phyloP scores from a whole-genome alignment of 64 coral and sea anemone species.

The Stylophora pistillata region DNA sequence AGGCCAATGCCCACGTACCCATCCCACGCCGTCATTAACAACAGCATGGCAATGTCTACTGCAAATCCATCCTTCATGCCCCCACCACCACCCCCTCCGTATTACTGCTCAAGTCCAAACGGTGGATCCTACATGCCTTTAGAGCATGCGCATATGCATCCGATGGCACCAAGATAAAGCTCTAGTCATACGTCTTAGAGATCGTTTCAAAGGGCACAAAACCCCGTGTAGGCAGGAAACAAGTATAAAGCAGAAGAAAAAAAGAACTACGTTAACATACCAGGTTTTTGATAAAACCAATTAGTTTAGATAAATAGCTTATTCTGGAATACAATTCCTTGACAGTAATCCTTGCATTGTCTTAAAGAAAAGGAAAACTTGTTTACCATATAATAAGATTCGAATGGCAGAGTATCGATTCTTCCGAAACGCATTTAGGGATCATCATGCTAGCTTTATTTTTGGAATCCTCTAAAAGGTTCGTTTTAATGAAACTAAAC shows the following conservation, averaged over 20 bases:
- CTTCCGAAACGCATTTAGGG: slow-evolving; percentile 40
- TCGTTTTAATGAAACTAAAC: slow-evolving; percentile 8
- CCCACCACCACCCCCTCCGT: slow-evolving; percentile 77
- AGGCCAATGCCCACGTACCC: slow-evolving; percentile 80
- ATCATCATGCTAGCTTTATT: slow-evolving; percentile 34
- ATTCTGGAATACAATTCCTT: slow-evolving; percentile 27
- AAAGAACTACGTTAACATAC: slow-evolving; percentile 27
- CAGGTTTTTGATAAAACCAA: slow-evolving; percentile 29
- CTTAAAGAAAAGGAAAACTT: not conserved
- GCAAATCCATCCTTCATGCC: slow-evolving; percentile 87
- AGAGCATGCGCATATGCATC: slow-evolving; percentile 87
- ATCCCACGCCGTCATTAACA: slow-evolving; percentile 82
- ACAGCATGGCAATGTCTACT: slow-evolving; percentile 59
- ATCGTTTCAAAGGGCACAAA: not conserved
- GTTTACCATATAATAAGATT: not conserved
- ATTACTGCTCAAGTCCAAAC: slow-evolving; percentile 82
- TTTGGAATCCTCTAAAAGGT: slow-evolving; percentile 25
- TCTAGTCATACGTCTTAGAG: not conserved
- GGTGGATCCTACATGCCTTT: slow-evolving; percentile 86
- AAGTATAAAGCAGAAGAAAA: not conserved
- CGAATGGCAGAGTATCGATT: not conserved
- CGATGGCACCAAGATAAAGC: slow-evolving; percentile 85
- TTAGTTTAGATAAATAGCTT: slow-evolving; percentile 47
- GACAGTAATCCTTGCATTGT: slow-evolving; percentile 31
- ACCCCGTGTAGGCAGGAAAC: not conserved